Conservation (phyloP, 35 echinoderm and acorn worm genomes). For the Holothuria glaberrima region DNA sequence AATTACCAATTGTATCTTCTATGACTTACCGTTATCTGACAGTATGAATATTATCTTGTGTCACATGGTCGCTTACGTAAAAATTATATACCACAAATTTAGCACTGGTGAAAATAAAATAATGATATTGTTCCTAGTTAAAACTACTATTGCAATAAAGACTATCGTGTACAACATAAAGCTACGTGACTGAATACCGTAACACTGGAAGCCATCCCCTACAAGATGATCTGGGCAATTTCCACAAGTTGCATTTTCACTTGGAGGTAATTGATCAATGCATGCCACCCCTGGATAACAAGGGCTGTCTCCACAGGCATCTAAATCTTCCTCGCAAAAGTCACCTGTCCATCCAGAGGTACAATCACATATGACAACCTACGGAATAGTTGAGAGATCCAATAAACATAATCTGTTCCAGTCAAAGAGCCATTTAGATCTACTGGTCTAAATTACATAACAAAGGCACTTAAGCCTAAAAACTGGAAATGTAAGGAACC, state of each 20-base stretch:
- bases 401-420: too few relatives aligned
- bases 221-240: constrained; percentile 18
- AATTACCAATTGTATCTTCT: too few relatives aligned
- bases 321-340: constrained; percentile 34
- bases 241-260: constrained; percentile 17
- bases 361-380: constrained; percentile 49
- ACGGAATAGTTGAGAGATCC: background rate
- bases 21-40: too few relatives aligned
- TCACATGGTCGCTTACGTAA: too few relatives aligned
- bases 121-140: too few relatives aligned
- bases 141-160: too few relatives aligned
- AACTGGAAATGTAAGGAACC: too few relatives aligned
- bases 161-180: background rate
- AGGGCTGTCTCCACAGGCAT: constrained; percentile 41
- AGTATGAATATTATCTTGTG: too few relatives aligned
- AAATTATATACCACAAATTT: background rate
- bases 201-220: constrained; percentile 49
- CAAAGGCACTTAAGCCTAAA: too few relatives aligned
- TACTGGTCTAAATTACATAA: too few relatives aligned
- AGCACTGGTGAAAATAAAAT: background rate
- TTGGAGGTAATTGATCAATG: background rate
- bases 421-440: too few relatives aligned
- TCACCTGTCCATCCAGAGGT: constrained; percentile 40
- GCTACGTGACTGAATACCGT: constrained; percentile 3
- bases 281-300: constrained; percentile 52